A percentile compares a stretch with the other conserved stretches of the same genome.
Evolutionary conservation across 2,888 invertebrate genomes (phyloP).

Genomic region (Trachelus stipa): DNA sequence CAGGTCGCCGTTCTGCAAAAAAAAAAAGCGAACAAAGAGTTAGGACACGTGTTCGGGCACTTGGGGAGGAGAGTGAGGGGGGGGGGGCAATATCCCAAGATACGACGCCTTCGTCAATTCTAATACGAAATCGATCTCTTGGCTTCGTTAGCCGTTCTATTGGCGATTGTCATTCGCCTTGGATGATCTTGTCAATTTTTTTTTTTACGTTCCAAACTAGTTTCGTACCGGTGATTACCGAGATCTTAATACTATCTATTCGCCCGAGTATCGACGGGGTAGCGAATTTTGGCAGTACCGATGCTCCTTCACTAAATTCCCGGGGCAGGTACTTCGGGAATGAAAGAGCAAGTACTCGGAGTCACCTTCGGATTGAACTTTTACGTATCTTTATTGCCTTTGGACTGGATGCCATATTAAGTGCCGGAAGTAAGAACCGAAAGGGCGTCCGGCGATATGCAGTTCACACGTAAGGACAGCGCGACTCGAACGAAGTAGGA

Average conservation of each 20-base stretch:
- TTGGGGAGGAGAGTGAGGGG: too few relatives aligned
- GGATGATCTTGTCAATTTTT: background rate
- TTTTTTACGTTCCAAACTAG: background rate
- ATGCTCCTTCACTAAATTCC: background rate
- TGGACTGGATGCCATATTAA: background rate
- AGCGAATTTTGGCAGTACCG: background rate
- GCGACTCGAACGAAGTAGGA: slow-evolving; percentile 35
- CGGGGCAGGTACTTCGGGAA: background rate
- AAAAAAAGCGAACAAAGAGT: slow-evolving; percentile 31
- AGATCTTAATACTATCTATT: background rate
- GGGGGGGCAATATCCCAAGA: background rate
- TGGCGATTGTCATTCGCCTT: background rate
- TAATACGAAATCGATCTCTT: background rate
- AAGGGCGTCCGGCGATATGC: background rate
- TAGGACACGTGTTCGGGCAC: background rate
- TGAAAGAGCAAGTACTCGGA: background rate
- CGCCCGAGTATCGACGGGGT: background rate
- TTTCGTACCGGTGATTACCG: background rate
- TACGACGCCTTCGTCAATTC: background rate
- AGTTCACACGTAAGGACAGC: background rate
- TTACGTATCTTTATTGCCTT: background rate
- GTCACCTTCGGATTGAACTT: background rate
- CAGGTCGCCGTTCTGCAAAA: slow-evolving; percentile 93
- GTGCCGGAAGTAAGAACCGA: background rate
- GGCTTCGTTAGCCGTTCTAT: background rate